Evolutionary conservation across 2,888 invertebrate genomes (phyloP).

Genomic region (Norana najaformis): DNA sequence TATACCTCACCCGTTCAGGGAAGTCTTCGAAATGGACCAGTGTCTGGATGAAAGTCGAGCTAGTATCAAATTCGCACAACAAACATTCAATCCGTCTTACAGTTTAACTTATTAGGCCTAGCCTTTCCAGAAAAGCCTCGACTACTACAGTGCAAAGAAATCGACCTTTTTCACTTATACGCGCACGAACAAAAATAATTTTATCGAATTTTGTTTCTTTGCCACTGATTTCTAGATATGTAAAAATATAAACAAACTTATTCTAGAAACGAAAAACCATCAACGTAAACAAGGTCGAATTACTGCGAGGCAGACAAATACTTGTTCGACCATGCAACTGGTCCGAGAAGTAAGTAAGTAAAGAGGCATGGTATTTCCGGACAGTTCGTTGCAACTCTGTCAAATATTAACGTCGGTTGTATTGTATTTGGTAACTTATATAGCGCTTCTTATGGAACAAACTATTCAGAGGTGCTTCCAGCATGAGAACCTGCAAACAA

Average conservation of each 20-base stretch:
- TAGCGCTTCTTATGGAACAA: too few species aligned
- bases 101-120: neutral
- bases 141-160: neutral
- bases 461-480: too few species aligned
- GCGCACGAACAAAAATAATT: neutral
- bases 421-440: too few species aligned
- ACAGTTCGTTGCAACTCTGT: too few species aligned
- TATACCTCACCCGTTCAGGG: neutral
- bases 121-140: neutral
- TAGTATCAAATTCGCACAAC: neutral
- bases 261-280: neutral
- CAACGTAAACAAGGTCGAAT: constrained; percentile 10
- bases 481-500: too few species aligned
- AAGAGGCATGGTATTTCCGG: neutral
- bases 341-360: neutral
- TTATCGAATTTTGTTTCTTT: neutral
- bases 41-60: neutral
- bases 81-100: neutral
- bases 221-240: neutral
- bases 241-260: neutral
- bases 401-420: too few species aligned
- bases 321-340: neutral
- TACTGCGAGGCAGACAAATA: constrained; percentile 5
- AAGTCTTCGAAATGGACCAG: neutral
- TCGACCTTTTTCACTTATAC: neutral